phyloP scores from a whole-genome alignment of 2,113 vertebrate species.

The Neofelis nebulosa region DNA sequence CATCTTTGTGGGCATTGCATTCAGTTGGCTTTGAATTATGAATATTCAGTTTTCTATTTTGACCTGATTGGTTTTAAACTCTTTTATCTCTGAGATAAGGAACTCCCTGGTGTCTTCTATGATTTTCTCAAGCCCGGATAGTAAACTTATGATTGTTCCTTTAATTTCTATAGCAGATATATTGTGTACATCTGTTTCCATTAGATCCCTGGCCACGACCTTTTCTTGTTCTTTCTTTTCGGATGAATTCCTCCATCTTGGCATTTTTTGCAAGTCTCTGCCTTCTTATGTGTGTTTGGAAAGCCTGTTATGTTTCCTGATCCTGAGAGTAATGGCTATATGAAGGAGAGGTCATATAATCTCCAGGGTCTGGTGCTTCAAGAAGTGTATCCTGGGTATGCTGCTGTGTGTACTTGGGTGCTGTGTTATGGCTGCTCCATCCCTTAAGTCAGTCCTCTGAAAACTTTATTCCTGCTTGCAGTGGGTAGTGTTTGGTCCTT shows the following conservation, averaged over 20 bases:
- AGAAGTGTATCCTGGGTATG: not conserved
- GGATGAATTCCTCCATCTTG: not conserved
- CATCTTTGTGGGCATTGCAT: not conserved
- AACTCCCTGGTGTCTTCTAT: not conserved
- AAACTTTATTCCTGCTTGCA: not conserved
- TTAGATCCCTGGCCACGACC: not conserved
- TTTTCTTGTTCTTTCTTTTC: not conserved
- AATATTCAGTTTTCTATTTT: not conserved
- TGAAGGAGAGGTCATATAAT: not conserved
- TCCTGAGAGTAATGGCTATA: not conserved
- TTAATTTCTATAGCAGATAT: not conserved
- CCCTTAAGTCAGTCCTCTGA: not conserved
- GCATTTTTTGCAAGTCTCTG: not conserved
- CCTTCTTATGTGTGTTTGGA: not conserved
- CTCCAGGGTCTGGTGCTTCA: not conserved
- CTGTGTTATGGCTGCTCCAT: not conserved
- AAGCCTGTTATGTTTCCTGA: not conserved
- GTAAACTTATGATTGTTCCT: not conserved
- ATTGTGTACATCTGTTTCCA: not conserved
- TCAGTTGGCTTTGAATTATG: not conserved
- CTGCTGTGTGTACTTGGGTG: not conserved
- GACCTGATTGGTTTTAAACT: not conserved
- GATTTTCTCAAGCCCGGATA: not conserved
- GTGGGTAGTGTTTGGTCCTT: not conserved
- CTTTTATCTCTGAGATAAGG: not conserved